Percentiles rank a stretch among this genome's conserved stretches.
Conservation (phyloP, 2,113 vertebrate genomes). For the Gracilinanus agilis region DNA sequence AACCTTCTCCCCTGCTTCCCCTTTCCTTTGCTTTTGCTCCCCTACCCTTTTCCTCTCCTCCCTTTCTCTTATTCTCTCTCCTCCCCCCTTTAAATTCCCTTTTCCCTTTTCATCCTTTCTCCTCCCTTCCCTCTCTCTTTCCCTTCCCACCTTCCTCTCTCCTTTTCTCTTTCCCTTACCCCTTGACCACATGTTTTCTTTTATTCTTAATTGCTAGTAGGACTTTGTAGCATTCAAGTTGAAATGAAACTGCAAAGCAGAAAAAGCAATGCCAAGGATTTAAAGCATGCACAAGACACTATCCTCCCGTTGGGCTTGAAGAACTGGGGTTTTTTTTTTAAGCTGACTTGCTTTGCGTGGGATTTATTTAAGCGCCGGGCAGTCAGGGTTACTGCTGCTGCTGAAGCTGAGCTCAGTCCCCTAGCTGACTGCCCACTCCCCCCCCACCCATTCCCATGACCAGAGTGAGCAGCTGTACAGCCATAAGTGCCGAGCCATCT, state of each 20-base stretch:
- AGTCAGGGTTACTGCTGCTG: background rate
- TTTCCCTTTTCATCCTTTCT: background rate
- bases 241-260: background rate
- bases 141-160: background rate
- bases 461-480: constrained; percentile 8
- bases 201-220: background rate
- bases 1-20: background rate
- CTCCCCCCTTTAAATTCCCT: too few relatives aligned
- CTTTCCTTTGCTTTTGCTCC: background rate
- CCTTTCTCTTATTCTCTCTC: too few relatives aligned
- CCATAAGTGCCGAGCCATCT: constrained; percentile 3
- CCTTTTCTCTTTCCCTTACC: too few relatives aligned
- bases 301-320: background rate
- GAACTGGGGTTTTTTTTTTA: background rate
- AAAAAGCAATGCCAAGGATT: background rate
- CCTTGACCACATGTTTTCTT: background rate
- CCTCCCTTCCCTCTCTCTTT: background rate
- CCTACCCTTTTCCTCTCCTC: background rate
- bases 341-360: accelerated
- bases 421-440: background rate
- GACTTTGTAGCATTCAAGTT: background rate
- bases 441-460: background rate
- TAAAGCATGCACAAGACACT: background rate
- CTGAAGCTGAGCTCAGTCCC: background rate
- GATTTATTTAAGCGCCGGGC: background rate